Base-by-base conservation (phyloP, 2,888 invertebrate species). In the Philereme transversata region DNA sequence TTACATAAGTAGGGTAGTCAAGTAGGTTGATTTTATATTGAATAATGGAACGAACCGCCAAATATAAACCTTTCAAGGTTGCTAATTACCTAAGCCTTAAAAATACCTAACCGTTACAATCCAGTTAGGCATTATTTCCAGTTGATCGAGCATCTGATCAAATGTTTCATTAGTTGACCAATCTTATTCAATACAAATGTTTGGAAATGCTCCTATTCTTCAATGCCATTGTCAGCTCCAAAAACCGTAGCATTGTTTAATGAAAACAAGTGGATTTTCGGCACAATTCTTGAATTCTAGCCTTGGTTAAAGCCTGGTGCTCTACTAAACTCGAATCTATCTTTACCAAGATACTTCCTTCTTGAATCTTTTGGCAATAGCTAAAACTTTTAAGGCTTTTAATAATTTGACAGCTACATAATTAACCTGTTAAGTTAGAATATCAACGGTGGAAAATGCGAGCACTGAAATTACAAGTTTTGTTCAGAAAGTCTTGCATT, bases 141-240 rank as follows among this genome's bases (percentile, higher is more conserved):
- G 67, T 65, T 64, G 64, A 64, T 49, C 56, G 65, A 60, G 8
- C 62, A 62, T 60, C 48, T 54, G 64, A 67, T 57, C 46, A 69
- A 71, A 71, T 57, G 48, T 64, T 67, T 66, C 60, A 66, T 62
- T 62, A 64, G 60, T 67, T 72, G 68, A 63, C 64, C 67, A 65
- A 67, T 62, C 62, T 72, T 69, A 72, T 75, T 67, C 71, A 72
- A 73, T 69, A 65, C 68, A 65, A 55, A 51, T 67, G 60, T 74
- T 74, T 69, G 60, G 57, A 68, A 62, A 64, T 62, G 65, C 66
- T 72, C 69, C 74, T 78, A 74, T 70, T 67, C 67, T 67, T 75
- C 81, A 81, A 77, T 80, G 79, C 76, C 81, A 81, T 70, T 80
- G 78, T 72, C 77, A 80, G 49, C 60, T 62, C 62, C 53, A 63